Evolutionary conservation across 2,113 vertebrate genomes (phyloP).

Genomic region (Thamnaconus septentrionalis): DNA sequence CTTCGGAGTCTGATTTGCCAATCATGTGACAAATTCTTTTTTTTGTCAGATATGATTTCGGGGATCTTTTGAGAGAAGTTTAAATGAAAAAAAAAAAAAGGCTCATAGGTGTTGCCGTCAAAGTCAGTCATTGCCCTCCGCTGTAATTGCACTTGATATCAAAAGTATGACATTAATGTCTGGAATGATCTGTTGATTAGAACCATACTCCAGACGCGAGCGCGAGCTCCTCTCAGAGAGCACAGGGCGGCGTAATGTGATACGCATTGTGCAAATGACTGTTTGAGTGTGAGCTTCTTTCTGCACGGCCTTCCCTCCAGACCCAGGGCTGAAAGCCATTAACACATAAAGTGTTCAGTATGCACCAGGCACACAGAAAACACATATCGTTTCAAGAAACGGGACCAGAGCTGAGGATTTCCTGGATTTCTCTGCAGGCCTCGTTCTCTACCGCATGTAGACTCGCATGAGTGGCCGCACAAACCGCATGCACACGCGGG

Average conservation of each 20-base stretch:
- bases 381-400: slow-evolving; percentile 41
- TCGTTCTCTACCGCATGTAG: slow-evolving; percentile 37
- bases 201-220: slow-evolving; percentile 37
- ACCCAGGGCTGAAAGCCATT: slow-evolving; percentile 25
- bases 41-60: slow-evolving; percentile 36
- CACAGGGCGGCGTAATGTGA: slow-evolving; percentile 45
- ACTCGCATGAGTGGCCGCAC: slow-evolving; percentile 26
- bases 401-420: slow-evolving; percentile 62
- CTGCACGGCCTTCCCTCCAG: slow-evolving; percentile 19
- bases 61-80: slow-evolving; percentile 17
- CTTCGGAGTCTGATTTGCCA: slow-evolving; percentile 52
- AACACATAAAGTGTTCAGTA: slow-evolving; percentile 22
- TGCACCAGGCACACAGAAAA: slow-evolving; percentile 30
- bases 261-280: slow-evolving; percentile 21
- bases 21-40: slow-evolving; percentile 45
- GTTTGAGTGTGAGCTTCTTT: slow-evolving; percentile 23
- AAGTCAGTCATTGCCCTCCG: slow-evolving; percentile 23
- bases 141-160: slow-evolving; percentile 51
- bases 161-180: slow-evolving; percentile 49
- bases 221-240: slow-evolving; percentile 30
- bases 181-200: slow-evolving; percentile 62
- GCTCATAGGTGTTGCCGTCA: background rate
- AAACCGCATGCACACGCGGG: slow-evolving; percentile 27
- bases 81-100: slow-evolving; percentile 25
- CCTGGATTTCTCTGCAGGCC: slow-evolving; percentile 52